Evolutionary conservation across 2,888 invertebrate genomes (phyloP).

Genomic region (Caenorhabditis sp.): DNA sequence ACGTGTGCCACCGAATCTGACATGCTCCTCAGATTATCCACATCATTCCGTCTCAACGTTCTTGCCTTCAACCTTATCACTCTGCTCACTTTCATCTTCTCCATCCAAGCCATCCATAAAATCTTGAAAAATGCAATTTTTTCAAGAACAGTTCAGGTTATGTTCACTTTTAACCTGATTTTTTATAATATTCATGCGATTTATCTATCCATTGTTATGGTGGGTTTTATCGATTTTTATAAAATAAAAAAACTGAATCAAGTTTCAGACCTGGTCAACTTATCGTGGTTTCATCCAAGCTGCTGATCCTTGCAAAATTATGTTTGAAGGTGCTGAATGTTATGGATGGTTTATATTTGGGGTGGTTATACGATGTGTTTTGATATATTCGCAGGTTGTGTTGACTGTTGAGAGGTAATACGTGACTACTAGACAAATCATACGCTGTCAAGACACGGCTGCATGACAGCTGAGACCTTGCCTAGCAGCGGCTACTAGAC

Average conservation of each 20-base stretch:
- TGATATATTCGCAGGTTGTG: constrained; percentile 14
- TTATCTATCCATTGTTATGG: constrained; percentile 14
- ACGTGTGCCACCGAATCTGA: not conserved
- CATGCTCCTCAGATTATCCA: not conserved
- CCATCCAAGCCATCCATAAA: constrained; percentile 13
- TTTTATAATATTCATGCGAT: constrained; percentile 24
- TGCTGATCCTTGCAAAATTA: constrained; percentile 12
- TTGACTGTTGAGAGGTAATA: constrained; percentile 14
- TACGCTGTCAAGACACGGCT: no score
- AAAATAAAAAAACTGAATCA: not conserved
- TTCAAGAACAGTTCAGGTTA: constrained; percentile 11
- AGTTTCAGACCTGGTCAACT: constrained; percentile 25
- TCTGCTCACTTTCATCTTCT: not conserved
- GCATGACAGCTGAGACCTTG: not conserved
- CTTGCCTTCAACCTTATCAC: not conserved
- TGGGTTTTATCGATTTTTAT: no score
- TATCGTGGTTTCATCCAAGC: constrained; percentile 4
- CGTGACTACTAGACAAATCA: no score
- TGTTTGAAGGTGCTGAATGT: constrained; percentile 27
- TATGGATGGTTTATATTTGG: constrained; percentile 18
- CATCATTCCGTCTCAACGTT: not conserved
- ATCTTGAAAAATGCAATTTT: constrained; percentile 14
- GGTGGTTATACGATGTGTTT: constrained; percentile 13
- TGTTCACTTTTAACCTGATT: constrained; percentile 22
- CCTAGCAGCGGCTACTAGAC: no score